Conservation (phyloP, 1,140 invertebrate genomes). For the Carposina sasakii region DNA sequence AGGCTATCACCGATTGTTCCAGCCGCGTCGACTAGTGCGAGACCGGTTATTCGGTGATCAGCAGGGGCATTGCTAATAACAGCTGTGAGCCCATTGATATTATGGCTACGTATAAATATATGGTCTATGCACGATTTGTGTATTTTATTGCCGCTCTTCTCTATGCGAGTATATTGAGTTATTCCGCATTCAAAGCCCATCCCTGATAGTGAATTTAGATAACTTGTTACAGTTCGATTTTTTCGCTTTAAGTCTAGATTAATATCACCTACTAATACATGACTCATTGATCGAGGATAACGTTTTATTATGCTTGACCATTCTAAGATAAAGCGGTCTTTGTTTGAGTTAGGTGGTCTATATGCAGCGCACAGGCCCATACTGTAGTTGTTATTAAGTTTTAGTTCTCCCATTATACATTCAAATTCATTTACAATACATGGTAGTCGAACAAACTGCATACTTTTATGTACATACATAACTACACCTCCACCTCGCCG, state of each 20-base stretch:
- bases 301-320: background rate
- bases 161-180: too few relatives aligned
- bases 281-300: background rate
- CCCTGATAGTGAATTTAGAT: too few relatives aligned
- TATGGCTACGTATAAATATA: too few relatives aligned
- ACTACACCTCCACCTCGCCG: conserved; percentile 5
- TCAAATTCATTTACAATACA: background rate
- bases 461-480: conserved; percentile 3
- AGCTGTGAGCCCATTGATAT: background rate
- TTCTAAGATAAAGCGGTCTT: background rate
- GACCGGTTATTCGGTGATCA: background rate
- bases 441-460: background rate
- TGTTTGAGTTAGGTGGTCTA: background rate
- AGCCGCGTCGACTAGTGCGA: background rate
- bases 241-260: too few relatives aligned
- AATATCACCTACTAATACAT: too few relatives aligned
- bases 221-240: too few relatives aligned
- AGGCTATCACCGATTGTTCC: background rate
- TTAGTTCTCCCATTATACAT: background rate
- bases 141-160: too few relatives aligned
- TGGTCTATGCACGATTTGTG: too few relatives aligned
- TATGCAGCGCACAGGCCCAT: background rate
- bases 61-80: background rate
- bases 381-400: background rate
- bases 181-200: too few relatives aligned